Evolutionary conservation across 2,113 vertebrate genomes (phyloP), one percentile per base, ranked within the genome.

Genomic region (Lampris incognitus): DNA sequence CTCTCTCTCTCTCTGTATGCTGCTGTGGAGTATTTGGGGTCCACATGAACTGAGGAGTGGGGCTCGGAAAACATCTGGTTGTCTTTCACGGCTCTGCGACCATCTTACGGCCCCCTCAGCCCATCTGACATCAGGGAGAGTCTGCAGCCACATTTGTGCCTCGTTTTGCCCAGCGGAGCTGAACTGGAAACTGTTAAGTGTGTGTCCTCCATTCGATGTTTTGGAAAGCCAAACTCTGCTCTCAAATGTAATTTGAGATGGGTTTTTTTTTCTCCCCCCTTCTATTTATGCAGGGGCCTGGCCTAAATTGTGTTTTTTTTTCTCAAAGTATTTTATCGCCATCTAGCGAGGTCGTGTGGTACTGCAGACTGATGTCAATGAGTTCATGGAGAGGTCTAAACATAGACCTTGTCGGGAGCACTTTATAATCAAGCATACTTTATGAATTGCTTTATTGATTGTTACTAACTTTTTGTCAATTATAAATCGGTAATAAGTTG

Each of bases 11-110:
- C 38, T 62, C 66, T 56, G 49, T 6, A 24, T 58, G 66, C 58
- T 67, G 65, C 44, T 65, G 52, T 72, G 62, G 49, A 44, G 52
- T 77, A 60, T 64, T n/a, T 44, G 65, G 63, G 6, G 9, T 44
- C n/a, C 60, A 55, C 63, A 65, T 75, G 74, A 76, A 69, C 54
- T 72, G 74, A 58, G 50, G 44, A 42, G 55, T 36, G 66, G 55
- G 59, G 38, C 72, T 85, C 84, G 82, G 73, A 37, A 80, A 86
- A 89, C 91, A 94, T 92, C 90, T 92, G 91, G 82, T 81, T 62
- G 77, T 84, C 85, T 79, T 88, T 80, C 24, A 65, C 59, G 62
- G 72, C 70, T 76, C 66, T n/a, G 44, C 9, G 57, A 64, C 55
- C 40, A 42, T 48, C 52, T 59, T 70, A 57, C 62, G 66, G 60